These are phyloP conservation scores for Arge pagana DNA, from an alignment of 2,888 invertebrate genomes.

Conservation along the genomic window DNA sequence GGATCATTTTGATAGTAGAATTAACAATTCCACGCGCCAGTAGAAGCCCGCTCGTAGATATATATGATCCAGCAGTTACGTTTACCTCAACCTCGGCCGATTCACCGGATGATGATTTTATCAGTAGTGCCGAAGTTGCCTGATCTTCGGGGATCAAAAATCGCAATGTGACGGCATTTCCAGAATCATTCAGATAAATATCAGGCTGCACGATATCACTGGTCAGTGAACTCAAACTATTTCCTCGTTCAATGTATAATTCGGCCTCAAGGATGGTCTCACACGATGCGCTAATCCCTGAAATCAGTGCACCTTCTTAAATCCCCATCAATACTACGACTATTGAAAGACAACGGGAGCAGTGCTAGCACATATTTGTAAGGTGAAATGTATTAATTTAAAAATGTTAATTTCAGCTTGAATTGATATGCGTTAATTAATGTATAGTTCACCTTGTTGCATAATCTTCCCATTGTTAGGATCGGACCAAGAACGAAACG, in stretches of 20 bases:
- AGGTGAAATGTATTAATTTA: constrained; percentile 17
- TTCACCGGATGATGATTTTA: constrained; percentile 46
- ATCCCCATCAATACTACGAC: too few species aligned
- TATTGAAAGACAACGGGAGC: neutral
- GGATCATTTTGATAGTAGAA: constrained; percentile 32
- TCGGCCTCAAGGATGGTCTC: constrained; percentile 70
- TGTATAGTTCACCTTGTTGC: constrained; percentile 77
- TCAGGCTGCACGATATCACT: constrained; percentile 28
- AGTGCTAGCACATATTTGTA: neutral
- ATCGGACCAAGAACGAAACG: constrained; percentile 78
- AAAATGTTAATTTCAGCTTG: too few species aligned
- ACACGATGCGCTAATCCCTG: constrained; percentile 72
- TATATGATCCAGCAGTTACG: constrained; percentile 35
- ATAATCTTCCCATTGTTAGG: constrained; percentile 73
- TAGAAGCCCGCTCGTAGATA: neutral
- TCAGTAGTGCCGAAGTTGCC: constrained; percentile 32
- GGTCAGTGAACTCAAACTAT: constrained; percentile 47
- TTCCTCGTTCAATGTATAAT: constrained; percentile 63
- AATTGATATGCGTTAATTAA: too few species aligned
- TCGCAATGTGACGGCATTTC: constrained; percentile 43
- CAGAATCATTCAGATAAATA: constrained; percentile 35
- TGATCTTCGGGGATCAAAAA: constrained; percentile 41
- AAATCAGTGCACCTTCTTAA: constrained; percentile 44
- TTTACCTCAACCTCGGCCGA: constrained; percentile 43
- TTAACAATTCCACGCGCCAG: constrained; percentile 39